These are phyloP conservation scores for Rutpela maculata DNA, from an alignment of 2,888 invertebrate species.

Conservation along the genomic window DNA sequence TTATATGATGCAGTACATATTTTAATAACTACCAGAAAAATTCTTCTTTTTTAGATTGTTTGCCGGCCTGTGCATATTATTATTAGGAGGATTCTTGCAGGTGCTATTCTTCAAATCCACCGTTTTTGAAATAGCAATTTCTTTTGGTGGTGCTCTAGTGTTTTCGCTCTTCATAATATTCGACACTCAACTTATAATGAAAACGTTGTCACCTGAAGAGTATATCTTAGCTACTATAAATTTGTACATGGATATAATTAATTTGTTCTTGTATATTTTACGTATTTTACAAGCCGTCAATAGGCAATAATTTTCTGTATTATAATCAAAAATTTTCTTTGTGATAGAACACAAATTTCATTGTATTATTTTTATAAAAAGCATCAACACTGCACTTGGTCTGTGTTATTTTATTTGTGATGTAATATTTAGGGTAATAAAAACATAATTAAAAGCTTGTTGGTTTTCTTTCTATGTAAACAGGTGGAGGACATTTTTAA, in stretches of 20 bases:
- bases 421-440: constrained; percentile 20
- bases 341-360: constrained; percentile 22
- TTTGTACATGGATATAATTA: constrained; percentile 91
- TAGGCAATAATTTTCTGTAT: constrained; percentile 71
- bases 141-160: constrained; percentile 84
- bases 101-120: constrained; percentile 83
- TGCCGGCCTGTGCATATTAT: constrained; percentile 80
- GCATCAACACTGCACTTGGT: constrained; percentile 21
- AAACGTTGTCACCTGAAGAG: constrained; percentile 82
- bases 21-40: not conserved
- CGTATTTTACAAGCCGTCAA: constrained; percentile 82
- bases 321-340: constrained; percentile 8
- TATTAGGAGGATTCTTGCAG: constrained; percentile 85
- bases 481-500: too few species aligned
- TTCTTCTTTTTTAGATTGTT: constrained; percentile 76
- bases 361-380: constrained; percentile 33
- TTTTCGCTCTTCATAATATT: constrained; percentile 90
- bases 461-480: too few species aligned
- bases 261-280: constrained; percentile 88
- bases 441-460: not conserved
- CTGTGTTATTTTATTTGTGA: constrained; percentile 37
- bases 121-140: constrained; percentile 81
- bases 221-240: constrained; percentile 76
- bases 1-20: too few species aligned
- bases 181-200: constrained; percentile 91